These are phyloP conservation scores for Salvelinus alpinus DNA, from an alignment of 2,113 vertebrate genomes.

Conservation along the genomic window DNA sequence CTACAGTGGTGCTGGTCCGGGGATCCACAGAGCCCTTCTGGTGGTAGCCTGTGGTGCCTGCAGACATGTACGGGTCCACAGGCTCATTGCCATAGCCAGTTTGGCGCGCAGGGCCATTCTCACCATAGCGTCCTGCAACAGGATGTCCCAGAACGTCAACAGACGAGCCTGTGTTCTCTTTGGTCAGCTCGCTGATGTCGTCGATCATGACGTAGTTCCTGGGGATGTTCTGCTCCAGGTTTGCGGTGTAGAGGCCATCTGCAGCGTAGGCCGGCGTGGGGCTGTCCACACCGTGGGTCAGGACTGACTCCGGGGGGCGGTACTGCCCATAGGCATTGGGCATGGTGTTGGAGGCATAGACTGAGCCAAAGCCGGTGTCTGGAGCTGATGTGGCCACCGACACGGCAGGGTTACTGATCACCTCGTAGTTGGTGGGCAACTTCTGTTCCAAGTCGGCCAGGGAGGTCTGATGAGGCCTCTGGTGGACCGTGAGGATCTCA, in stretches of 20 bases:
- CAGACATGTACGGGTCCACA: constrained; percentile 82
- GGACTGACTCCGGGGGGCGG: constrained; percentile 74
- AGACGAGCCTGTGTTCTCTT: constrained; percentile 80
- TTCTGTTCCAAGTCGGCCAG: constrained; percentile 95
- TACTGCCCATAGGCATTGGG: constrained; percentile 84
- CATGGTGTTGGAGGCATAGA: constrained; percentile 64
- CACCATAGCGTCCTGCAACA: constrained; percentile 73
- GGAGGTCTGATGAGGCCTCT: constrained; percentile 91
- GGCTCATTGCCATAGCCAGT: constrained; percentile 79
- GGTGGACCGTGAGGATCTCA: constrained; percentile 80
- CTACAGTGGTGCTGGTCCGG: constrained; percentile 54
- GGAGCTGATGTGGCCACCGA: constrained; percentile 81
- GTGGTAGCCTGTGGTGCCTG: constrained; percentile 65
- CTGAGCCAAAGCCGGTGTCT: constrained; percentile 73
- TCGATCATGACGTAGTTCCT: constrained; percentile 99
- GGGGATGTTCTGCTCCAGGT: constrained; percentile 93
- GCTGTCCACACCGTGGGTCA: constrained; percentile 78
- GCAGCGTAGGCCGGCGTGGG: constrained; percentile 82
- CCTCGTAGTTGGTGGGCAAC: constrained; percentile 94
- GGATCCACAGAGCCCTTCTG: constrained; percentile 58
- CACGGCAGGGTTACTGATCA: constrained; percentile 80
- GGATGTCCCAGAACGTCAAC: constrained; percentile 71
- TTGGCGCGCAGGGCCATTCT: constrained; percentile 75
- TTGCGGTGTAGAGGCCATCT: constrained; percentile 90
- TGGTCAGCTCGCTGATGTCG: constrained; percentile 96